Conservation (phyloP, 1,140 invertebrate genomes). For the Drosophila prosaltans region DNA sequence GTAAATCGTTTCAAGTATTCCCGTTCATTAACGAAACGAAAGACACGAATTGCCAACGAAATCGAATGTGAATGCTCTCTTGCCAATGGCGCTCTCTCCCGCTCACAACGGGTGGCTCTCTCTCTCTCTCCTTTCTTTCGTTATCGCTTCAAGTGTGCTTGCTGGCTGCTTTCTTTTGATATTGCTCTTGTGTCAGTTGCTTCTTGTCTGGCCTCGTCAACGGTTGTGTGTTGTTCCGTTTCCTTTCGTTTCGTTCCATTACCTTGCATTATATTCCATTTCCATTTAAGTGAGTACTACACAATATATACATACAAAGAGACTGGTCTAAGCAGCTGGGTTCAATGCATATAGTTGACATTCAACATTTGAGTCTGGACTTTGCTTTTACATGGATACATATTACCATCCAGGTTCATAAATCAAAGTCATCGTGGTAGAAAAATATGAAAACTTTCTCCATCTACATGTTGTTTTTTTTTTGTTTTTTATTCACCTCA, state of each 20-base stretch:
- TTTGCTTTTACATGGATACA: neutral
- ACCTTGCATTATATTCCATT: neutral
- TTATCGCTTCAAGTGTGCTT: constrained; percentile 20
- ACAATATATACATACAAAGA: neutral
- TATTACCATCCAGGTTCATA: neutral
- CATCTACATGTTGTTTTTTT: constrained; percentile 29
- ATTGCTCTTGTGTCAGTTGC: constrained; percentile 35
- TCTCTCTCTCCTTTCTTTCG: neutral
- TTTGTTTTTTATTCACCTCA: neutral
- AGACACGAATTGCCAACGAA: neutral
- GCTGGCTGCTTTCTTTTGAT: constrained; percentile 36
- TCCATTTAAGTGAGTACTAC: neutral
- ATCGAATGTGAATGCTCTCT: neutral
- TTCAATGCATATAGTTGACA: constrained; percentile 56
- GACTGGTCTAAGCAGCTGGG: constrained; percentile 15
- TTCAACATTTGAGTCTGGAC: constrained; percentile 6
- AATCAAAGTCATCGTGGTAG: neutral
- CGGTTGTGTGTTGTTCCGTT: neutral
- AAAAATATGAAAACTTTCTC: constrained; percentile 49
- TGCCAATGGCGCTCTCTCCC: neutral
- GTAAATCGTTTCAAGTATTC: neutral
- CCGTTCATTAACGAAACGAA: neutral
- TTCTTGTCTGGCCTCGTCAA: constrained; percentile 19
- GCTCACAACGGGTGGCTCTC: neutral
- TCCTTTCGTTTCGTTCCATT: neutral